Base-by-base conservation (phyloP, 2,797 vertebrate genomes). In the Arctocebus calabarensis region DNA sequence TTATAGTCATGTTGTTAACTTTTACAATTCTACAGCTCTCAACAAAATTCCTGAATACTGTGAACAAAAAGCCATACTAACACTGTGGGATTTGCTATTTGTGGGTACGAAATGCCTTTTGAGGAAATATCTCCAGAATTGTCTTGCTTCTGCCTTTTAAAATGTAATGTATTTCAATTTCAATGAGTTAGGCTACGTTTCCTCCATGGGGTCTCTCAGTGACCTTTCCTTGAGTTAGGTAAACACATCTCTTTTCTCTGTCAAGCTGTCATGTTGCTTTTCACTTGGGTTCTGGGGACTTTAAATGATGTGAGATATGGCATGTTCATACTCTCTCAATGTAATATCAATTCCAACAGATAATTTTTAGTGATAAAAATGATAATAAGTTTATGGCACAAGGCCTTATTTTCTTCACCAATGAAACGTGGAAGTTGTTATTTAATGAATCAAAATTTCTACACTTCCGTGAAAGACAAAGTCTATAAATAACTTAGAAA, bases 111-210 rank as follows among this genome's bases (percentile, higher is more conserved):
- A 95, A 68, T 34, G 70, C 7, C 71, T 87, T 94, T 87, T 62
- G 57, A 19, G 61, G 70, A 90, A 85, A 64, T 62, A 45, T 66
- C 13, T 73, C 70, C 62, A 66, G 40, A 37, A 70, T 90, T 94
- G 62, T 90, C 82, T 92, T 95, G 48, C 25, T 77, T 83, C n/a
- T 88, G 79, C 55, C 59, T 94, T 96, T 89, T 84, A 95, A 96
- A 97, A 91, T 96, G 61, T 32, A 94, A 96, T 73, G 71, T 62
- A 66, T 64, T 90, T 93, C 82, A 64, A 22, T 81, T 82, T 93
- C 75, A 92, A 75, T 10, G 11, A 92, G 40, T 90, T 57, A 92
- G 92, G 73, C 52, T 66, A 81, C 70, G 48, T 75, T 91, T 85
- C 25, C 78, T 94, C 25, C 29, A 66, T 7, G 55, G 40, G 43